Evolutionary conservation across 2,113 vertebrate species (phyloP), one percentile per base, ranked within the genome.

Genomic region (Macroglossus sobrinus): DNA sequence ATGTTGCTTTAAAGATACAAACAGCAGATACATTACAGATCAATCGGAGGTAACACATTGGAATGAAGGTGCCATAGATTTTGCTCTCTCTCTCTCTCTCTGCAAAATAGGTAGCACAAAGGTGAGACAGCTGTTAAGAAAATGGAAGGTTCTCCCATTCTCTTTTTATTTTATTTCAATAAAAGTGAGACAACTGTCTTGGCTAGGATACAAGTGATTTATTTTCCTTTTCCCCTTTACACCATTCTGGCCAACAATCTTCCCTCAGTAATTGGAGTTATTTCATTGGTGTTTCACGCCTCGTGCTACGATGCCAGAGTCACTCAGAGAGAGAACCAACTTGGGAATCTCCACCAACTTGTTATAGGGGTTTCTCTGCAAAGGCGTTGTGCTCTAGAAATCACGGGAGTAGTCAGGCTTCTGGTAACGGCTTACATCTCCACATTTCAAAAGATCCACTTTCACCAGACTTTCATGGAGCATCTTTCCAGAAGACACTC

Each of bases 1-100:
- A 55, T 47, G 66, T 93, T 92, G 92, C 84, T 94, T 94, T 90
- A 84, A 96, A 97, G 93, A 93, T 55, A 53, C 19, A 82, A 50
- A 92, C 61, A 90, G 43, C 64, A 93, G 38, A 59, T 55, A 55
- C 30, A 59, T 71, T 74, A 89, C 18, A 87, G 75, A 84, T 84
- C 78, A 88, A 14, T 7, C 45, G 64, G 63, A 89, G 24, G 40
- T 30, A 90, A 84, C n/a, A 86, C 45, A 75, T 57, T 38, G 79
- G 47, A 94, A 66, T 92, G 84, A 89, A 72, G 57, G 53, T 78
- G 43, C n/a, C 47, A 69, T 12, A 40, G 10, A 76, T 61, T 66
- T 43, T 78, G 22, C 28, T 84, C 16, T 28, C 21, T 45, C 26
- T 53, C 8, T 30, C 7, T 2, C 8, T 71, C 38, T 71, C 12